Conservation (phyloP, 2,888 invertebrate genomes). For the Scaptomyza polygonia region DNA sequence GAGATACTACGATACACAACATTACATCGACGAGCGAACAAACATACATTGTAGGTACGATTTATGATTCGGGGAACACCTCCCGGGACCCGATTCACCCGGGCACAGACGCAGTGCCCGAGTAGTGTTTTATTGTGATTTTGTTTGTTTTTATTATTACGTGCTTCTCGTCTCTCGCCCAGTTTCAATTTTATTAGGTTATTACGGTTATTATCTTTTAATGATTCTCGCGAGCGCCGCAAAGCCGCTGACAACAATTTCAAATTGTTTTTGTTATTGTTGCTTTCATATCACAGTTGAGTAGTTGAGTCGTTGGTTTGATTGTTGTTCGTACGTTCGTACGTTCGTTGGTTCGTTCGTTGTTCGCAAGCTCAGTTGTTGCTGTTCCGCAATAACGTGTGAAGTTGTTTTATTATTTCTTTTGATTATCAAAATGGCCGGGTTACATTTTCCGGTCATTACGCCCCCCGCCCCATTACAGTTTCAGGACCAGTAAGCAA, state of each 20-base stretch:
- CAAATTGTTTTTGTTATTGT: constrained; percentile 34
- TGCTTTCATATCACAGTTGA: constrained; percentile 40
- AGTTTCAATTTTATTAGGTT: constrained; percentile 81
- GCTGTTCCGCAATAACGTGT: constrained; percentile 67
- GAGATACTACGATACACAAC: not conserved
- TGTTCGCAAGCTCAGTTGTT: constrained; percentile 46
- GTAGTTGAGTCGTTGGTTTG: constrained; percentile 38
- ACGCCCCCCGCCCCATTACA: constrained; percentile 38
- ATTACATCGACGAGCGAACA: constrained; percentile 6
- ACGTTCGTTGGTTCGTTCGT: constrained; percentile 16
- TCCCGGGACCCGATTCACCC: constrained; percentile 5
- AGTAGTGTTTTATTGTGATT: constrained; percentile 67
- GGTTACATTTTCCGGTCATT: constrained; percentile 76
- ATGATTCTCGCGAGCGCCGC: constrained; percentile 63
- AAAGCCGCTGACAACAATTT: constrained; percentile 20
- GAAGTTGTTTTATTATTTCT: constrained; percentile 82
- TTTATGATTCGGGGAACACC: constrained; percentile 36
- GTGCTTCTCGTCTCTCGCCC: constrained; percentile 35
- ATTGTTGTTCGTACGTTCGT: not conserved
- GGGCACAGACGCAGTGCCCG: constrained; percentile 9
- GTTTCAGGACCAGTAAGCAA: constrained; percentile 17
- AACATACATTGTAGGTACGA: not conserved
- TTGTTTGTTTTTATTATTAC: constrained; percentile 56
- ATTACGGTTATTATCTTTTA: constrained; percentile 83
- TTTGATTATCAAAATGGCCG: constrained; percentile 79